A percentile compares a stretch with the other conserved stretches of the same genome.
Conservation (phyloP, 2,888 invertebrate genomes). For the Cantharis flavilabris region DNA sequence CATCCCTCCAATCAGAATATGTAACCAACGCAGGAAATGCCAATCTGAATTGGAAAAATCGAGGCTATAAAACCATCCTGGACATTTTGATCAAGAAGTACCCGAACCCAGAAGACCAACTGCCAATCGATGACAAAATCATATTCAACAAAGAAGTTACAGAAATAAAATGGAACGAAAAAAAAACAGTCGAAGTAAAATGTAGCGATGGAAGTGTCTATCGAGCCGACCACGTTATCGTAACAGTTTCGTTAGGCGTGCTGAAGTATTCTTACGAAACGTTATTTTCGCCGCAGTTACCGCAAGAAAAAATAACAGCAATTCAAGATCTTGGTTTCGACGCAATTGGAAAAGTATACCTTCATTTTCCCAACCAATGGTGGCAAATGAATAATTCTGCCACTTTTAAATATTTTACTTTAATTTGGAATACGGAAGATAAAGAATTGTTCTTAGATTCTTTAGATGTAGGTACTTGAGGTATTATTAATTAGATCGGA, state of each 20-base stretch:
- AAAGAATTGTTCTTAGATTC: slow-evolving; percentile 13
- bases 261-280: slow-evolving; percentile 60
- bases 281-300: slow-evolving; percentile 61
- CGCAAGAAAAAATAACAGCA: slow-evolving; percentile 57
- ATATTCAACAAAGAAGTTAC: slow-evolving; percentile 29
- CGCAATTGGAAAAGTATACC: slow-evolving; percentile 65
- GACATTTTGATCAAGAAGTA: slow-evolving; percentile 62
- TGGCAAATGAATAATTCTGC: slow-evolving; percentile 57
- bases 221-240: slow-evolving; percentile 64
- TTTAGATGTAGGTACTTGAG: slow-evolving; percentile 12
- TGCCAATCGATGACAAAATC: slow-evolving; percentile 36
- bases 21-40: slow-evolving; percentile 72
- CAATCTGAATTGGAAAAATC: slow-evolving; percentile 73
- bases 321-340: slow-evolving; percentile 65
- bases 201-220: slow-evolving; percentile 59
- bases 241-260: slow-evolving; percentile 70
- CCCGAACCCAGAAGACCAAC: slow-evolving; percentile 1
- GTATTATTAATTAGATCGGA: not conserved
- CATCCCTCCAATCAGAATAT: slow-evolving; percentile 70
- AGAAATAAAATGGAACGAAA: slow-evolving; percentile 29
- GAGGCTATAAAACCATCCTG: slow-evolving; percentile 70
- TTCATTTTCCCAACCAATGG: slow-evolving; percentile 65
- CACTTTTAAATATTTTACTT: slow-evolving; percentile 59
- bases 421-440: slow-evolving; percentile 64
- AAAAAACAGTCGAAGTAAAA: slow-evolving; percentile 47